A percentile compares a stretch with the other conserved stretches of the same genome.
These are phyloP conservation scores for Ciona savignyi DNA, from an alignment of 23 tunicate species.

Conservation along the genomic window DNA sequence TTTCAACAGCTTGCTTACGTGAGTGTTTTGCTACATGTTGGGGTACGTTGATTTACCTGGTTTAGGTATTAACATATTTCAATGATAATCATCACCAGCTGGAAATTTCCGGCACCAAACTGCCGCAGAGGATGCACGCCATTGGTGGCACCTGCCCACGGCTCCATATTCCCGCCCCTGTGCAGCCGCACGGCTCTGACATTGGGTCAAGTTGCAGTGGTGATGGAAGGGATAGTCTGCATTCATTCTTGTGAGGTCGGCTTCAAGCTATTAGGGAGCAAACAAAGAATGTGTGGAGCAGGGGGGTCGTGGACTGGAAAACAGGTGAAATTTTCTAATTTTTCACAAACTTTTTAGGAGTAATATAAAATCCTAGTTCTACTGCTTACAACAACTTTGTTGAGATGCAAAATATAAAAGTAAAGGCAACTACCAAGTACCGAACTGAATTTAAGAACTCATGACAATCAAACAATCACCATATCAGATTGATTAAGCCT, in stretches of 20 bases:
- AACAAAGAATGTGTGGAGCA: slow-evolving; percentile 39
- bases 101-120: slow-evolving; percentile 58
- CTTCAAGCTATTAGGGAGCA: slow-evolving; percentile 20
- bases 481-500: too few relatives aligned
- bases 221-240: slow-evolving; percentile 61
- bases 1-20: too few relatives aligned
- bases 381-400: too few relatives aligned
- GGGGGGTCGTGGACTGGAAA: slow-evolving; percentile 71
- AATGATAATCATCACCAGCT: slow-evolving; percentile 9
- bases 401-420: too few relatives aligned
- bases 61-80: not conserved
- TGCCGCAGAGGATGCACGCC: slow-evolving; percentile 63
- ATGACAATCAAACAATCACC: too few relatives aligned
- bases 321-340: slow-evolving; percentile 26
- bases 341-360: too few relatives aligned
- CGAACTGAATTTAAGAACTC: too few relatives aligned
- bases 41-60: too few relatives aligned
- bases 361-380: too few relatives aligned
- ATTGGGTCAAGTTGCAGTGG: slow-evolving; percentile 12
- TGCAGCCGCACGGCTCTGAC: slow-evolving; percentile 4
- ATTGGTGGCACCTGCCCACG: slow-evolving; percentile 26
- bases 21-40: too few relatives aligned
- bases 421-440: too few relatives aligned
- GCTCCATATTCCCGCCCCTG: slow-evolving; percentile 27
- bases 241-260: slow-evolving; percentile 40